These are phyloP conservation scores for Campylomormyrus numenius DNA, from an alignment of 2,113 vertebrate species.

Conservation along the genomic window DNA sequence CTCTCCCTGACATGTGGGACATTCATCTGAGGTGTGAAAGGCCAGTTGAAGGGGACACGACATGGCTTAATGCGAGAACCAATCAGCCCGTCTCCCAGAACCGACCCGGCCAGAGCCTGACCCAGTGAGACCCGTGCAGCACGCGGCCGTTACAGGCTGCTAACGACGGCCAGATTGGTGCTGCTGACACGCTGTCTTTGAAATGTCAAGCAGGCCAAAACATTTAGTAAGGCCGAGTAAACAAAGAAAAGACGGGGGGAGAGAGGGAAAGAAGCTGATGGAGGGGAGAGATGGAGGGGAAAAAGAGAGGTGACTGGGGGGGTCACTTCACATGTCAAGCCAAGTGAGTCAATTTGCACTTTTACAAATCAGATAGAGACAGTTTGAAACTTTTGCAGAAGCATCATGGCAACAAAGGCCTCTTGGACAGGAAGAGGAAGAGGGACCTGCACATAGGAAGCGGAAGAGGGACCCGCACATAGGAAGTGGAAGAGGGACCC, in stretches of 20 bases:
- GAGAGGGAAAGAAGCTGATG: slow-evolving; percentile 45
- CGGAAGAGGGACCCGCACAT: not conserved
- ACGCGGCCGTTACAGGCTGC: slow-evolving; percentile 78
- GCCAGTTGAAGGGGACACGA: slow-evolving; percentile 18
- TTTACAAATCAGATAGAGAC: slow-evolving; percentile 37
- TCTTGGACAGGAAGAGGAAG: slow-evolving; percentile 32
- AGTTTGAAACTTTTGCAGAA: slow-evolving; percentile 64
- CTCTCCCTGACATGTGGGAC: slow-evolving; percentile 5
- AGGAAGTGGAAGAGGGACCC: not conserved
- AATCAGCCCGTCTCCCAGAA: slow-evolving; percentile 67
- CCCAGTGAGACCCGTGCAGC: slow-evolving; percentile 75
- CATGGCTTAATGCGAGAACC: slow-evolving; percentile 41
- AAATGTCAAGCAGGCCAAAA: slow-evolving; percentile 83
- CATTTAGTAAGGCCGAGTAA: slow-evolving; percentile 71
- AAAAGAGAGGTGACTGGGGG: slow-evolving; percentile 46
- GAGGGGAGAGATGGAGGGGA: slow-evolving; percentile 40
- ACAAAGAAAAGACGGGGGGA: not conserved
- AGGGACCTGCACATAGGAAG: not conserved
- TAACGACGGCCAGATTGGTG: slow-evolving; percentile 84
- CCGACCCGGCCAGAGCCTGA: slow-evolving; percentile 39
- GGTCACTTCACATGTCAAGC: slow-evolving; percentile 30
- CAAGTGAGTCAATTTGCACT: slow-evolving; percentile 36
- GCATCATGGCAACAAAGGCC: slow-evolving; percentile 51
- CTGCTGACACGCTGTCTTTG: slow-evolving; percentile 86
- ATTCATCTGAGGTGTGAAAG: slow-evolving; percentile 26